Conservation (phyloP, 2,797 vertebrate genomes). For the Pseudochromis fuscus region DNA sequence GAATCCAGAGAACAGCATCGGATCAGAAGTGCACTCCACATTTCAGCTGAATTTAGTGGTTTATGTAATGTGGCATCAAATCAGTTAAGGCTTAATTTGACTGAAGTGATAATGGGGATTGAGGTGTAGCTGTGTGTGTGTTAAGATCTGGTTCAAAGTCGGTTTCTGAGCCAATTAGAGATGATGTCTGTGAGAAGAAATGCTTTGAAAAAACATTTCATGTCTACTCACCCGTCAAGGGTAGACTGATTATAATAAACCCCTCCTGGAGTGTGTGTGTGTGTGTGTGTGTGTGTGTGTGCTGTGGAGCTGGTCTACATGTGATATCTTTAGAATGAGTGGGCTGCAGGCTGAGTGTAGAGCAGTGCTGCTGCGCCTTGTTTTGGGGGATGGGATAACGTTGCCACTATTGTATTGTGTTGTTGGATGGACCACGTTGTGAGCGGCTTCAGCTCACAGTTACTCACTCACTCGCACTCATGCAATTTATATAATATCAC, state of each 20-base stretch:
- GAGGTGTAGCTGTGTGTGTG: slow-evolving; percentile 30
- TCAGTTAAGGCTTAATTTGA: slow-evolving; percentile 20
- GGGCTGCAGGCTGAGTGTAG: slow-evolving; percentile 76
- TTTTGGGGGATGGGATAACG: slow-evolving; percentile 74
- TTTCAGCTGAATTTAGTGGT: slow-evolving; percentile 3
- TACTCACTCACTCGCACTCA: slow-evolving; percentile 9
- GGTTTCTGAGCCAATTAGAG: slow-evolving; percentile 40
- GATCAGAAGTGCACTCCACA: slow-evolving; percentile 1
- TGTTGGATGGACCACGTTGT: slow-evolving; percentile 52
- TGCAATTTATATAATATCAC: slow-evolving; percentile 1
- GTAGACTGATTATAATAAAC: slow-evolving; percentile 67
- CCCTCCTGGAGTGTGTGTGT: slow-evolving; percentile 42
- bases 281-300: slow-evolving; percentile 24
- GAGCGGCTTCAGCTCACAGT: slow-evolving; percentile 26
- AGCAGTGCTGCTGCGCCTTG: slow-evolving; percentile 68
- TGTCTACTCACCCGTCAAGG: slow-evolving; percentile 54
- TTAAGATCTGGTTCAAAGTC: slow-evolving; percentile 45
- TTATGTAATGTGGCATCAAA: slow-evolving; percentile 15
- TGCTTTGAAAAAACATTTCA: slow-evolving; percentile 60
- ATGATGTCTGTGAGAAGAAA: slow-evolving; percentile 24
- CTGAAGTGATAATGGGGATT: slow-evolving; percentile 13
- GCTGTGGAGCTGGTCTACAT: slow-evolving; percentile 73
- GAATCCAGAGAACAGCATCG: slow-evolving; percentile 6
- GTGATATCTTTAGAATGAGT: slow-evolving; percentile 88
- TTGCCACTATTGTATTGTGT: slow-evolving; percentile 62